Percentiles rank a stretch among this genome's conserved stretches.
phyloP scores from a whole-genome alignment of 2,888 invertebrate genomes.

The Brachylomia viminalis region DNA sequence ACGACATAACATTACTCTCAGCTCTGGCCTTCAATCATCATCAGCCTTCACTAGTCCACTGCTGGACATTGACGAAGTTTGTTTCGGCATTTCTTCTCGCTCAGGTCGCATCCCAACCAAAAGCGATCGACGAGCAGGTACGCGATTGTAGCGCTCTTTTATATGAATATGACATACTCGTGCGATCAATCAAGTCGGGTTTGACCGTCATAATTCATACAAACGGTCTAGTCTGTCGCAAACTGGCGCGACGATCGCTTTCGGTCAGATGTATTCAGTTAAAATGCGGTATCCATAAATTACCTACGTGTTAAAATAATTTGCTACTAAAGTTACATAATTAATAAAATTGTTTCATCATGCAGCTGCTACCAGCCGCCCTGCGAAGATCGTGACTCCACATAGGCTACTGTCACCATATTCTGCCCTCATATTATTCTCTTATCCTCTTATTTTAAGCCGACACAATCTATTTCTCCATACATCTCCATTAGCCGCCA shows the following conservation, averaged over 20 bases:
- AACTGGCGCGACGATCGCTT: background rate
- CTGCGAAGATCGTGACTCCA: background rate
- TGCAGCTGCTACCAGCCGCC: background rate
- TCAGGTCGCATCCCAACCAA: background rate
- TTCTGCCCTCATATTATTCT: background rate
- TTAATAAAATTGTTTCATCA: background rate
- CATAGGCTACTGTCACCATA: background rate
- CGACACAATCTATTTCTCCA: background rate
- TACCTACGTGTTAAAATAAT: background rate
- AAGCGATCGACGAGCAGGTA: background rate
- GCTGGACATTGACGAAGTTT: background rate
- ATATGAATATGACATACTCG: background rate
- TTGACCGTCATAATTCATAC: background rate
- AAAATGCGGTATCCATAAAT: background rate
- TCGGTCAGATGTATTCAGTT: no score
- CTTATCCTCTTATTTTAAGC: background rate
- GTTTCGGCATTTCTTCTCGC: background rate
- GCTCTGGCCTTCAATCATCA: background rate
- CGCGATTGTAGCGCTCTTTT: background rate
- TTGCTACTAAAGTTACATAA: background rate
- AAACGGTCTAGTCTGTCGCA: background rate
- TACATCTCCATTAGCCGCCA: background rate
- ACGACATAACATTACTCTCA: conserved; percentile 5
- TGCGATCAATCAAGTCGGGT: background rate
- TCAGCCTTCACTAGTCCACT: background rate